Conservation (phyloP, 1,140 invertebrate species). For the Zaprionus nigranus region DNA sequence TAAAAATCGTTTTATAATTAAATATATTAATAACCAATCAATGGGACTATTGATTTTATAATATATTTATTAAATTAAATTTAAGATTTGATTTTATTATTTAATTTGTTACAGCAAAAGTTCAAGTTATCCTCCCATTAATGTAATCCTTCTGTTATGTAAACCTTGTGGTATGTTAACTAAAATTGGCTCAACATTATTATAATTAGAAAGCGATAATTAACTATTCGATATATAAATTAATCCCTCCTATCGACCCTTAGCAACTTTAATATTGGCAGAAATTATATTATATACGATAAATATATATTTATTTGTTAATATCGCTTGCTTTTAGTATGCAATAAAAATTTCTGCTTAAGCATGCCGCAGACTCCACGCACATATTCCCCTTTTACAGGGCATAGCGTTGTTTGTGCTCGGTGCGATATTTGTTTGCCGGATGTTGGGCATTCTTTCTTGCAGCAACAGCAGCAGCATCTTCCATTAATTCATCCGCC, state of each 20-base stretch:
- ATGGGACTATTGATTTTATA: too few species aligned
- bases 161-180: neutral
- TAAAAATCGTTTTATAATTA: neutral
- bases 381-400: neutral
- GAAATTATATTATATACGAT: neutral
- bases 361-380: too few species aligned
- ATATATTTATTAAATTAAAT: too few species aligned
- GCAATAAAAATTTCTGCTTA: too few species aligned
- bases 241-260: neutral
- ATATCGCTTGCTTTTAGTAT: too few species aligned
- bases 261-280: neutral
- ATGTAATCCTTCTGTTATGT: neutral
- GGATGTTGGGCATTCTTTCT: conserved; percentile 46
- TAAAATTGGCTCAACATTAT: neutral
- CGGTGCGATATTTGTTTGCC: conserved; percentile 7
- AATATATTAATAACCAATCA: too few species aligned
- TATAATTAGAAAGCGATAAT: neutral
- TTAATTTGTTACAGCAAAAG: too few species aligned
- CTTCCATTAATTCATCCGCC: conserved; percentile 75
- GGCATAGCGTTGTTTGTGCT: conserved; percentile 7
- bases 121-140: too few species aligned
- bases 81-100: too few species aligned
- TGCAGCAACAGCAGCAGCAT: conserved; percentile 18
- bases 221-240: neutral
- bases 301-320: neutral